Base-by-base conservation (phyloP, 2,888 invertebrate species). In the Corythucha ciliata region DNA sequence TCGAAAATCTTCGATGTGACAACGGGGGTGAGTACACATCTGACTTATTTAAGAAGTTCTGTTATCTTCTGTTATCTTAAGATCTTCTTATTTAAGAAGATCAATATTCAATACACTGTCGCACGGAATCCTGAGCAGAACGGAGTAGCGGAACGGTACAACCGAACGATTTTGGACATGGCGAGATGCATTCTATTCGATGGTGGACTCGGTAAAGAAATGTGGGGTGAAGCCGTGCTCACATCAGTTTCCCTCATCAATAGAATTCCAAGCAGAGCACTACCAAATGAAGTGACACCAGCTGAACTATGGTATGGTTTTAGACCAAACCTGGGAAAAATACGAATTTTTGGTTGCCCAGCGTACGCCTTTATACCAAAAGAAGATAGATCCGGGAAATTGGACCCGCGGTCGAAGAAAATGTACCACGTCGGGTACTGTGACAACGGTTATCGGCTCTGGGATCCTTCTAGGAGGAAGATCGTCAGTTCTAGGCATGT, bases 171-270 rank as follows among this genome's bases (percentile, higher is more conserved):
- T 3, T 24, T 39, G 22, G 26, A 39, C n/a, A 39, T 39, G 39
- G 21, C 39, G 6, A 39, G 39, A 14, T 39, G 39, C 25, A 12
- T 21, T n/a, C 4, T 39, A 1, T 39, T 39, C 14, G 39, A 39
- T 21, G 5, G 12, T 5, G 7, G 14, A 18, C 2, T 39, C 7
- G 3, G 5, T 12, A 39, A 39, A 21, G 33, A 58, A 21, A 49
- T 63, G 52, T 64, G 63, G 63, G 63, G 61, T 37, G 64, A 66
- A 54, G 67, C 66, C 33, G 51, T 59, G 5, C 26, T 53, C 16
- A 53, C 54, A 36, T 56, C 62, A 37, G 46, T 60, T 22, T 63
- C 63, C 52, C 37, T 63, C 18, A n/a, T 57, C 25, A 64, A 66
- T 41, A 57, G 64, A 62, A 39, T 45, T 21, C 52, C 50, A 44